Percentiles rank a stretch among this genome's conserved stretches.
Conservation (phyloP, 2,888 invertebrate genomes). For the Protonemura montana region DNA sequence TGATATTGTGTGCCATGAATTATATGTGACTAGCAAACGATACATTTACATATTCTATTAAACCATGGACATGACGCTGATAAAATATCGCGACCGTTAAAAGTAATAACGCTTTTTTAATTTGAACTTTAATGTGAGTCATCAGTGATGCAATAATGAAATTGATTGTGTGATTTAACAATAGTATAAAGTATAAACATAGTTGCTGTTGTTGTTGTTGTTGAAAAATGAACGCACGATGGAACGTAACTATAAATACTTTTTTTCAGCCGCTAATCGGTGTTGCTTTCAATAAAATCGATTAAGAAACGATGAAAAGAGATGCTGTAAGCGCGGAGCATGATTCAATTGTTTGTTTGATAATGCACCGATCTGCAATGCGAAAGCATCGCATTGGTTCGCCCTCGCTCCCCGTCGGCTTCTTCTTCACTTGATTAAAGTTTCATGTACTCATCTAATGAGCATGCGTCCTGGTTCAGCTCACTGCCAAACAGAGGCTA, state of each 20-base stretch:
- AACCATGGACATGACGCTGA: not conserved
- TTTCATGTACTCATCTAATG: constrained; percentile 17
- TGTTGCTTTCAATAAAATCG: constrained; percentile 30
- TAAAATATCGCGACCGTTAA: not conserved
- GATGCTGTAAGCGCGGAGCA: not conserved
- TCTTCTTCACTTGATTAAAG: not conserved
- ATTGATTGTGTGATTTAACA: not conserved
- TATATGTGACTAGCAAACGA: not conserved
- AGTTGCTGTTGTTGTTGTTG: too few relatives aligned
- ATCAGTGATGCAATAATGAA: not conserved
- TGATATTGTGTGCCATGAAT: not conserved
- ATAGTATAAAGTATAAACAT: not conserved
- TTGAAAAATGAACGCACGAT: constrained; percentile 16
- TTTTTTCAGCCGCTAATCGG: not conserved
- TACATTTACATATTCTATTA: not conserved
- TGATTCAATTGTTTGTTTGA: not conserved
- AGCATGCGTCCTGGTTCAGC: not conserved
- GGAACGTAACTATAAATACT: constrained; percentile 4
- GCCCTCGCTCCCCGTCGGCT: not conserved
- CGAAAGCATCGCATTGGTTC: not conserved
- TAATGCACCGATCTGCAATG: not conserved
- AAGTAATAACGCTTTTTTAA: not conserved
- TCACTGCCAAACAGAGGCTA: not conserved
- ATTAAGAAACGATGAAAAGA: constrained; percentile 23
- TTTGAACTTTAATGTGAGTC: not conserved